Evolutionary conservation across 2,888 invertebrate genomes (phyloP).

Genomic region (Drosophila picticornis): DNA sequence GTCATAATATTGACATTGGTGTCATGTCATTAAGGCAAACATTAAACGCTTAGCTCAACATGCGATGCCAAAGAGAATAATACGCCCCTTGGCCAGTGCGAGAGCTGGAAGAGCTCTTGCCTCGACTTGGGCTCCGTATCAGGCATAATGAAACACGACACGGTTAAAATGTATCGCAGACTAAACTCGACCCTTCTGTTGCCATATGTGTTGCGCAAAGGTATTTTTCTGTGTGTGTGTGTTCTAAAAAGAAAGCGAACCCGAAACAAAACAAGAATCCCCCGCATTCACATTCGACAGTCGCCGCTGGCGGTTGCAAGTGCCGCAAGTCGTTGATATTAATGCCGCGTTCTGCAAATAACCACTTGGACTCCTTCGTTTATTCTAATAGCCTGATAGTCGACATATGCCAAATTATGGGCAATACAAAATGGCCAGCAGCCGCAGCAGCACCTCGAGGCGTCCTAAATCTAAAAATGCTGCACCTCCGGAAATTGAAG

Average conservation of each 20-base stretch:
- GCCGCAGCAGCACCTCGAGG: conserved; percentile 24
- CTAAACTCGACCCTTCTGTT: conserved; percentile 45
- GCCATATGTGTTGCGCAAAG: conserved; percentile 35
- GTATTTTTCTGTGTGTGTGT: conserved; percentile 35
- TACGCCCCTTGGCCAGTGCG: conserved; percentile 28
- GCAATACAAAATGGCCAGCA: conserved; percentile 28
- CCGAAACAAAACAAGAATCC: conserved; percentile 62
- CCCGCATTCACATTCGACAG: conserved; percentile 63
- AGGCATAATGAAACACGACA: conserved; percentile 61
- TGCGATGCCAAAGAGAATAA: conserved; percentile 45
- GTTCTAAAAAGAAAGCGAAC: conserved; percentile 23
- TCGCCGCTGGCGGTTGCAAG: conserved; percentile 67
- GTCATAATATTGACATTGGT: conserved; percentile 75
- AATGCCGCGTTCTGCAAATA: conserved; percentile 19
- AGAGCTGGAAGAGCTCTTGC: conserved; percentile 24
- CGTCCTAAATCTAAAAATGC: conserved; percentile 38
- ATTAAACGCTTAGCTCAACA: conserved; percentile 73
- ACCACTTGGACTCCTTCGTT: background rate
- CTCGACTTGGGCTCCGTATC: conserved; percentile 36
- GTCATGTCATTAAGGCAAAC: conserved; percentile 77
- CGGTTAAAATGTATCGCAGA: conserved; percentile 64
- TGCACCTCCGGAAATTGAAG: conserved; percentile 44
- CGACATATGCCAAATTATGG: conserved; percentile 43
- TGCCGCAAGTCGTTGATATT: conserved; percentile 51
- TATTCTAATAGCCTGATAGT: background rate